Evolutionary conservation across 2,888 invertebrate species (phyloP), one percentile per base, ranked within the genome.

Genomic region (Aleiodes leptofemur): DNA sequence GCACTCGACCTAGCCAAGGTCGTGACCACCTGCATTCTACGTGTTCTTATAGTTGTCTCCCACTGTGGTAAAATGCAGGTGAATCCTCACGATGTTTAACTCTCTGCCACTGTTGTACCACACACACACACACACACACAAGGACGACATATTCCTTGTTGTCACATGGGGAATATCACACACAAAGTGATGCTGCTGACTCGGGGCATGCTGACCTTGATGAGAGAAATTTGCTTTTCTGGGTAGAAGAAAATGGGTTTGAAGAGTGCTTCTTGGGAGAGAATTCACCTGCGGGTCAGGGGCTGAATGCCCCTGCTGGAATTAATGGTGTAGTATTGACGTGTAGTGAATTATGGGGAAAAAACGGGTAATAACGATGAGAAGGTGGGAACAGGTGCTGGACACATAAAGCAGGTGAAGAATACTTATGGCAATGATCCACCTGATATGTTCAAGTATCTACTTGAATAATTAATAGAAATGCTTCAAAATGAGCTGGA

Each of bases 1-100:
- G 83, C 83, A 83, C 83, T 86, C 87, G 88, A 87, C 88, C 88
- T 89, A 87, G 86, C 85, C 88, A 89, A 89, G 88, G 88, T 86
- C 88, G 86, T 55, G 76, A 75, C 79, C 79, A 82, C 83, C 82
- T 83, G 85, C 88, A 88, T 88, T 88, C 88, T 87, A 86, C 88
- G 80, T 86, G 87, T 88, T 88, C 87, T 88, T 88, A 84, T 81
- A 34, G 80, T 86, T 86, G 85, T 85, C 83, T 81, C 70, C 73
- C 68, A 53, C 61, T 77, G 13, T 29, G 73, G 64, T 23, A 53
- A 73, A 69, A 53, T 59, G 78, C 85, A 84, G 84, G 82, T 84
- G 84, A 23, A 85, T 83, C 80, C 82, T 77, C 78, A 77, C 78
- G 78, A 77, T 76, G 74, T 77, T 23, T 76, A 59, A 78, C 82